Base-by-base conservation (phyloP, 2,888 invertebrate genomes). In the Fragum whitleyi region DNA sequence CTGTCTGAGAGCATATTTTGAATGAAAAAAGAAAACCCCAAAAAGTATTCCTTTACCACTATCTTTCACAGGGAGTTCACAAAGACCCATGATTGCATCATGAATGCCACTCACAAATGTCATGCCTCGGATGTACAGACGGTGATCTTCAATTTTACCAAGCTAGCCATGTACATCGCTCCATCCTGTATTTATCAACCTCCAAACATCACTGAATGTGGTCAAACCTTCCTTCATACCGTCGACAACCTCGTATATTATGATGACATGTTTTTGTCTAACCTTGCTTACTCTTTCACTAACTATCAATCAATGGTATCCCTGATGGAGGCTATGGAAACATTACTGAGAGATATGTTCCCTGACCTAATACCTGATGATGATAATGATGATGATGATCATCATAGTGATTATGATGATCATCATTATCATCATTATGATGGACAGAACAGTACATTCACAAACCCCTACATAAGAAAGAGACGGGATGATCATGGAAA, bases 31-130 rank as follows among this genome's bases (percentile, higher is more conserved):
- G n/a, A n/a, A n/a, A n/a, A n/a, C n/a, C n/a, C n/a, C n/a, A n/a
- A n/a, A n/a, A n/a, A n/a, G n/a, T n/a, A n/a, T n/a, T n/a, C n/a
- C n/a, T n/a, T n/a, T n/a, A n/a, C n/a, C n/a, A n/a, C n/a, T n/a
- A 36, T 36, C 9, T 36, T 3, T 74, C 73, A 9, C 51, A 81
- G 81, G 47, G 75, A 72, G 29, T 32, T 78, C 9, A 61, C 68
- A 9, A 71, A 21, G 47, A 72, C 72, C 28, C 78, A 81, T 57
- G 68, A 75, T 47, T 81, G 81, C 68, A 69, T 81, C 7, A 39
- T 78, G 61, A 81, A 81, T 73, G 71, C 77, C 9, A 73, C 81
- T 61, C 61, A 78, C 32, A 67, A 72, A 23, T 81, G 81, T 55
- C 65, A 81, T 28, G n/a, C 57, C 1, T 14, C 72, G n/a, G 78